Evolutionary conservation across 2,797 vertebrate genomes (phyloP).

Genomic region (Taeniopygia guttata): DNA sequence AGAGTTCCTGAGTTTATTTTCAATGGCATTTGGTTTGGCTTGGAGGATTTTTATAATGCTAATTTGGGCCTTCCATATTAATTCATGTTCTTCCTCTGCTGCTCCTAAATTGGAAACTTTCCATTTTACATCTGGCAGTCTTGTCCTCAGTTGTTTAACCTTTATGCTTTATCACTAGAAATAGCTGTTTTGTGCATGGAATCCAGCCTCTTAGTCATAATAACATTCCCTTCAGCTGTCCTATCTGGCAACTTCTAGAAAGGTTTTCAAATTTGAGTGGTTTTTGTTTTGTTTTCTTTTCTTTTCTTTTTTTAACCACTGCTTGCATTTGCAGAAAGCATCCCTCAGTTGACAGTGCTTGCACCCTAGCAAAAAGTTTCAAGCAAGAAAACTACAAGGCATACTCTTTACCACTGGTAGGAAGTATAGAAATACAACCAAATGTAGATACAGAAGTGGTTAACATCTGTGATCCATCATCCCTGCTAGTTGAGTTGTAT

Average conservation of each 20-base stretch:
- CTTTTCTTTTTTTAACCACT: not conserved
- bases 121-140: constrained; percentile 36
- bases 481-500: not conserved
- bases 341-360: not conserved
- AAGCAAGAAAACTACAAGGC: not conserved
- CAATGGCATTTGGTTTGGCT: constrained; percentile 38
- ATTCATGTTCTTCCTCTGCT: constrained; percentile 27
- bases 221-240: not conserved
- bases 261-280: not conserved
- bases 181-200: constrained; percentile 26
- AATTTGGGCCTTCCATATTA: constrained; percentile 42
- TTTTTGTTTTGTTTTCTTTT: not conserved
- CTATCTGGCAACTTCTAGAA: not conserved
- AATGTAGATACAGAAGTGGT: not conserved
- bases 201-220: constrained; percentile 1
- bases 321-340: not conserved
- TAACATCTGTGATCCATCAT: not conserved
- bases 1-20: constrained; percentile 54
- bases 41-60: constrained; percentile 25
- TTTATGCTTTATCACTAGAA: constrained; percentile 46
- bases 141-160: constrained; percentile 42
- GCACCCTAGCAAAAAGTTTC: not conserved
- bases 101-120: constrained; percentile 50
- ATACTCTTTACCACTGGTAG: not conserved
- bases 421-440: not conserved